phyloP scores from a whole-genome alignment of 1,140 invertebrate genomes.

The Glossosoma conforme region DNA sequence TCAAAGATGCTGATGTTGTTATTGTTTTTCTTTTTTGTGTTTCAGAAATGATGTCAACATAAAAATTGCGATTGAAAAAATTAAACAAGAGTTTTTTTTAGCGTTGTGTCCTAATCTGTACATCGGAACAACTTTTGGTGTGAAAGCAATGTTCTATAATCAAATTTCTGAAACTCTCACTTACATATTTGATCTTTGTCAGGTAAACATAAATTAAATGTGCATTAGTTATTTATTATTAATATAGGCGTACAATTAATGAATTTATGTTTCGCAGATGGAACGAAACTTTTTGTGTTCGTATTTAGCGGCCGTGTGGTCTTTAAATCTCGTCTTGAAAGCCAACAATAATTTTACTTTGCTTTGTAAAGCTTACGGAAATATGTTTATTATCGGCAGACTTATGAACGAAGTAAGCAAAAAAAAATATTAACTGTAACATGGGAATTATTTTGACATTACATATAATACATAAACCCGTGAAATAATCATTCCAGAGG shows the following conservation, averaged over 20 bases:
- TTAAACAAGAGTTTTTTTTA: slow-evolving; percentile 20
- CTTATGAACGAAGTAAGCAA: slow-evolving; percentile 8
- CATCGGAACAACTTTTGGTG: slow-evolving; percentile 7
- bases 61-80: slow-evolving; percentile 11
- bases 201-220: slow-evolving; percentile 40
- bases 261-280: background rate
- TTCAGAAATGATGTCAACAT: slow-evolving; percentile 34
- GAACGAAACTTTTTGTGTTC: too few species aligned
- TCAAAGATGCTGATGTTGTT: too few species aligned
- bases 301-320: slow-evolving; percentile 51
- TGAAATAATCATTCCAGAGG: too few species aligned
- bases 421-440: background rate
- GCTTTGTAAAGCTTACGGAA: slow-evolving; percentile 49
- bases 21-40: slow-evolving; percentile 21
- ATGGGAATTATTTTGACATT: background rate
- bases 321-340: slow-evolving; percentile 45
- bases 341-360: slow-evolving; percentile 48
- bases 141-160: slow-evolving; percentile 40
- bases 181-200: slow-evolving; percentile 44
- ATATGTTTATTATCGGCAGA: slow-evolving; percentile 41
- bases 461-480: too few species aligned
- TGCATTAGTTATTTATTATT: slow-evolving; percentile 5
- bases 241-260: background rate
- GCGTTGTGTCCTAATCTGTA: background rate
- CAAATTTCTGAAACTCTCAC: slow-evolving; percentile 47